Evolutionary conservation across 2,113 vertebrate genomes (phyloP), one percentile per base, ranked within the genome.

Genomic region (Smithornis capensis): DNA sequence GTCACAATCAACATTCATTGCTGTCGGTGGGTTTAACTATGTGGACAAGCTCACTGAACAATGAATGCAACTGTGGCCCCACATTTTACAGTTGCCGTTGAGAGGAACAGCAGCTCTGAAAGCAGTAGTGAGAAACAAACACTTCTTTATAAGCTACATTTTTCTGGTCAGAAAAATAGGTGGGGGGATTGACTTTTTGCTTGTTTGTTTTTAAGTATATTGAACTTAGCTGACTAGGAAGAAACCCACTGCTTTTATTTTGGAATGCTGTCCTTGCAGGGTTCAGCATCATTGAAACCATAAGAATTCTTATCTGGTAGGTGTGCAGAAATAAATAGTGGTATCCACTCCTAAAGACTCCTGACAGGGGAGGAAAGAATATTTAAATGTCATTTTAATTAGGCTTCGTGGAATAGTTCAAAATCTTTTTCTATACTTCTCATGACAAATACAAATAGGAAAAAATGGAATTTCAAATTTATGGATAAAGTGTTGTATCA

Each of bases 1-100:
- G 99, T 99, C 99, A 99, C 99, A 99, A 99, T 99, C 98, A 99
- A 99, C 99, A 99, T 99, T 99, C 99, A 99, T 99, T 99, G 99
- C 99, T 99, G 99, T 99, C 99, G 99, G 99, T 99, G 99, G 99
- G 99, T 99, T 99, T 99, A 98, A 98, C 98, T 98, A 96, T 99
- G 98, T 98, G 97, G 98, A 98, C 98, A 98, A 99, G 99, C 99
- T 99, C 99, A 98, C 99, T 99, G 99, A 99, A 99, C 99, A 98
- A 99, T 99, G 99, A 99, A 99, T 99, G 99, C 99, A 98, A 99
- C 99, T 99, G 99, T 99, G 99, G 98, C 99, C 99, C 98, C 98
- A 95, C 98, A 98, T 98, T 98, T 97, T 96, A 80, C 98, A 94
- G 86, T 57, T 94, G 40, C 67, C 3, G 2, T 28, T 92, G 75